phyloP scores from a whole-genome alignment of 1,140 invertebrate species.

The Drosophila quadrilineata region DNA sequence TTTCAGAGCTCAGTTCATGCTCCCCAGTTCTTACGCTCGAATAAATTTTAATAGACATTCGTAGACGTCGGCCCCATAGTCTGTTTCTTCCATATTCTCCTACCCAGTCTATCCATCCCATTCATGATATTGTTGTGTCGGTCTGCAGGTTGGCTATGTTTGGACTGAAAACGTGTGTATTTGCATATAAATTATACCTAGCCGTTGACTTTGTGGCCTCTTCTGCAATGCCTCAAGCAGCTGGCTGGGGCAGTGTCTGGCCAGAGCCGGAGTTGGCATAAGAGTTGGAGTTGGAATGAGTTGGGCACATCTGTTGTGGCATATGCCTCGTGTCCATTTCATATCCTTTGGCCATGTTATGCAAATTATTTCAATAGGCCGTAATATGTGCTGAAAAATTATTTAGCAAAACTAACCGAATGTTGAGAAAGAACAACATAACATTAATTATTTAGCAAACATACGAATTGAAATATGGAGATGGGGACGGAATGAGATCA shows the following conservation, averaged over 20 bases:
- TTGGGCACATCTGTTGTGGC: conserved; percentile 45
- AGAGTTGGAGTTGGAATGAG: not conserved
- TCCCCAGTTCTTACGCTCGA: conserved; percentile 73
- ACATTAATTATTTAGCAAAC: conserved; percentile 74
- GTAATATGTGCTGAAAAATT: conserved; percentile 74
- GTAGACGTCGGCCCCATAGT: conserved; percentile 46
- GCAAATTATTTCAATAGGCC: conserved; percentile 76
- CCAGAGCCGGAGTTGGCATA: not conserved
- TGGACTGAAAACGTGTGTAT: conserved; percentile 71
- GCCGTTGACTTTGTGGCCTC: conserved; percentile 76
- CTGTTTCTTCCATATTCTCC: not conserved
- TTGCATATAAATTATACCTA: conserved; percentile 78
- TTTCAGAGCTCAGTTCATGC: conserved; percentile 50
- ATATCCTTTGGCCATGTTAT: conserved; percentile 74
- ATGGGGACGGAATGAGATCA: not conserved
- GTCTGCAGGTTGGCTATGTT: conserved; percentile 39
- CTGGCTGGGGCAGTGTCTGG: conserved; percentile 30
- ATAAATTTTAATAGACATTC: conserved; percentile 79
- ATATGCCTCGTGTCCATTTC: conserved; percentile 74
- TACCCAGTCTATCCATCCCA: not conserved
- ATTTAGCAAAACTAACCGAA: conserved; percentile 54
- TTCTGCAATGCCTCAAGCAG: conserved; percentile 71
- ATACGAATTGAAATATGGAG: conserved; percentile 9
- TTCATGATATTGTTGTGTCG: conserved; percentile 40
- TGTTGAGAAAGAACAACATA: conserved; percentile 70